Percentiles rank a stretch among this genome's conserved stretches.
Conservation (phyloP, 2,113 vertebrate species). For the Myanophis thanlyinensis region DNA sequence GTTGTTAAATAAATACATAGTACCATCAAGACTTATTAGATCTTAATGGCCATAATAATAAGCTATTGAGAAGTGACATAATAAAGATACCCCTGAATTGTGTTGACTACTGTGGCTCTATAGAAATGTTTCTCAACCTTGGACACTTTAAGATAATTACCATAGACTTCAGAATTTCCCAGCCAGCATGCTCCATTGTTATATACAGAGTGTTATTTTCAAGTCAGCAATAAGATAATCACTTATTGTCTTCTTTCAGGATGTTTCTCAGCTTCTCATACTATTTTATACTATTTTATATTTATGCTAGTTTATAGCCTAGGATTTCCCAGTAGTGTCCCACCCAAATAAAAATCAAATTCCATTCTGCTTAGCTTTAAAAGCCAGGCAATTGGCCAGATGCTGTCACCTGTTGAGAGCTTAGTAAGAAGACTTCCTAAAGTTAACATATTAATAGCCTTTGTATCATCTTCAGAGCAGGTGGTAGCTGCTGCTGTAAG, state of each 20-base stretch:
- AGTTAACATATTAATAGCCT: background rate
- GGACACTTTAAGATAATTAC: background rate
- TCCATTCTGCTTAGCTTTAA: background rate
- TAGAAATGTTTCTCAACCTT: background rate
- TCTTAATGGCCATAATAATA: background rate
- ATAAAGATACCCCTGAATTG: background rate
- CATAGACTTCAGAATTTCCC: background rate
- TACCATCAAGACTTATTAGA: background rate
- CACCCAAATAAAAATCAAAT: background rate
- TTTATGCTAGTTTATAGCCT: background rate
- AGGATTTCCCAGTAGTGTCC: background rate
- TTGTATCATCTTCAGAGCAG: background rate
- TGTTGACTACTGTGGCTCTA: background rate
- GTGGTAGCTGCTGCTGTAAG: background rate
- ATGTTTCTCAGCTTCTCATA: background rate
- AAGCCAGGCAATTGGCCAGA: background rate
- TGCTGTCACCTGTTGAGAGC: background rate
- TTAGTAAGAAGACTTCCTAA: background rate
- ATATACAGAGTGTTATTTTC: background rate
- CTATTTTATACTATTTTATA: background rate
- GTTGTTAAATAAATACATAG: background rate
- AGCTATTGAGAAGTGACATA: background rate
- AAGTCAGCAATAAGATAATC: background rate
- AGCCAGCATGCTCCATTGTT: background rate
- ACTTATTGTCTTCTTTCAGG: background rate